These are phyloP conservation scores for Probaryconus sp. DNA, from an alignment of 1,140 invertebrate genomes.

Conservation along the genomic window DNA sequence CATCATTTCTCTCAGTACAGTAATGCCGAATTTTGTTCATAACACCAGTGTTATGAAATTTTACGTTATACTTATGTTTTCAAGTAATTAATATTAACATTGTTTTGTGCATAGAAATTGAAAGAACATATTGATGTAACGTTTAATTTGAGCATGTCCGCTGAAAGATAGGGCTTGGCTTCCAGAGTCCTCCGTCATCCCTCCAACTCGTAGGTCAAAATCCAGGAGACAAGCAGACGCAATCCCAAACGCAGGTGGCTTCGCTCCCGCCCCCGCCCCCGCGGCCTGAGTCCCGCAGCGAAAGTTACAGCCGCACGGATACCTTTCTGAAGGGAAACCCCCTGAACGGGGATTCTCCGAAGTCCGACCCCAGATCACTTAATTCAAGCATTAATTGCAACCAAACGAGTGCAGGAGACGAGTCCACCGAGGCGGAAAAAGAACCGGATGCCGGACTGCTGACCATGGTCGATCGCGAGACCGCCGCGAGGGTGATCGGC, in stretches of 20 bases:
- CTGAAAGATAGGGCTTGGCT: slow-evolving; percentile 71
- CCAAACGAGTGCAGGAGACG: too few relatives aligned
- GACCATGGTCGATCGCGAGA: slow-evolving; percentile 74
- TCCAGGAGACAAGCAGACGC: slow-evolving; percentile 43
- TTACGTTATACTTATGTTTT: too few relatives aligned
- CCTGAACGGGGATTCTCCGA: slow-evolving; percentile 38
- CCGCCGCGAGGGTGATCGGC: slow-evolving; percentile 25
- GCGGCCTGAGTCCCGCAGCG: slow-evolving; percentile 71
- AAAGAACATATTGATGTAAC: too few relatives aligned
- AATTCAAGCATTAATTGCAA: slow-evolving; percentile 45
- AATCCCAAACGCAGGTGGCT: slow-evolving; percentile 38
- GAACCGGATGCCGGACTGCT: slow-evolving; percentile 75
- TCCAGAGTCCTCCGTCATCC: slow-evolving; percentile 75
- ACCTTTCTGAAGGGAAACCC: slow-evolving; percentile 68
- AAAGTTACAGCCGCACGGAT: slow-evolving; percentile 69
- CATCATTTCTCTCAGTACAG: too few relatives aligned
- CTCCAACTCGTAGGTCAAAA: slow-evolving; percentile 65
- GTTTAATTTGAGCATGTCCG: slow-evolving; percentile 62
- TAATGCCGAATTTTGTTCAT: too few relatives aligned
- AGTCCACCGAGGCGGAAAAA: too few relatives aligned
- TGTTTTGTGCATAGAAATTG: neutral
- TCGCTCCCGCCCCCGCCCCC: slow-evolving; percentile 62
- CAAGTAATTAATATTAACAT: too few relatives aligned
- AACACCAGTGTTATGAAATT: slow-evolving; percentile 5
- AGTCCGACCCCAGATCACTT: slow-evolving; percentile 4